A percentile compares a stretch with the other conserved stretches of the same genome.
Evolutionary conservation across 35 echinoderm and acorn worm species (phyloP).

Genomic region (Apostichopus californicus): DNA sequence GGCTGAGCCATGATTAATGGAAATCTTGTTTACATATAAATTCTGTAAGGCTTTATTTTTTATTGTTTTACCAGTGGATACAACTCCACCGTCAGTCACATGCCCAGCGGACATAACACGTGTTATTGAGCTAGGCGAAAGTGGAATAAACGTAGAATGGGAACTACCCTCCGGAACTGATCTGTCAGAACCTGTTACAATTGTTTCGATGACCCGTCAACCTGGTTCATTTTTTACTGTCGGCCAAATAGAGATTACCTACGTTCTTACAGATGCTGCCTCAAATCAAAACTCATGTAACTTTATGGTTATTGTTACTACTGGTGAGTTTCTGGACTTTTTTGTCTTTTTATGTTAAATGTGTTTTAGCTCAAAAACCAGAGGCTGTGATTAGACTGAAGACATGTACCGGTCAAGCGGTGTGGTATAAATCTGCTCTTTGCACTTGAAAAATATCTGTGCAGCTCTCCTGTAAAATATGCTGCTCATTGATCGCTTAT

Average conservation of each 20-base stretch:
- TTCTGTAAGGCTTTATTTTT: neutral
- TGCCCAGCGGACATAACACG: neutral
- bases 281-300: constrained; percentile 18
- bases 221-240: constrained; percentile 21
- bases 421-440: too few relatives aligned
- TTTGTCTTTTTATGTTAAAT: neutral
- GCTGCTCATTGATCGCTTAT: too few relatives aligned
- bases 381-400: neutral
- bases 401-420: too few relatives aligned
- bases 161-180: constrained; percentile 42
- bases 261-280: constrained; percentile 35
- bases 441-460: too few relatives aligned
- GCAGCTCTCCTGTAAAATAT: too few relatives aligned
- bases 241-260: constrained; percentile 19
- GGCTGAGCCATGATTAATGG: neutral
- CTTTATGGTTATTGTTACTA: constrained; percentile 23
- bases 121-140: constrained; percentile 31
- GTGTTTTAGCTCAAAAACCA: neutral
- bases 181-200: constrained; percentile 45
- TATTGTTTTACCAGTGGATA: constrained; percentile 25
- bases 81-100: constrained; percentile 26
- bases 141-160: constrained; percentile 33
- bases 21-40: neutral
- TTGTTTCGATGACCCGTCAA: neutral
- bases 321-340: neutral